Evolutionary conservation across 2,888 invertebrate genomes (phyloP).

Genomic region (Pammene aurita): DNA sequence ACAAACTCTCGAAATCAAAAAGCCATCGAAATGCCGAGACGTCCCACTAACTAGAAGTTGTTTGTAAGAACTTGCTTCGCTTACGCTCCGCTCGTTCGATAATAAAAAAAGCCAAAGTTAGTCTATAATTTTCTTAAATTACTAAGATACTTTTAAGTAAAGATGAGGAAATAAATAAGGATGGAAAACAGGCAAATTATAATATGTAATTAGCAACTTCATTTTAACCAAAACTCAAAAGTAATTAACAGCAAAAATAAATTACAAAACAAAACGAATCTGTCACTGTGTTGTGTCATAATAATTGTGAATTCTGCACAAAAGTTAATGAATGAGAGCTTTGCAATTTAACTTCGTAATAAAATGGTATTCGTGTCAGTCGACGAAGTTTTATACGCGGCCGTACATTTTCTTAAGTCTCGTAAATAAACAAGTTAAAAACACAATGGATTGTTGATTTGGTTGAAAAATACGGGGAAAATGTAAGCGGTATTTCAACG

Average conservation of each 20-base stretch:
- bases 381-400: constrained; percentile 39
- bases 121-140: no score
- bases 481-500: background rate
- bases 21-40: no score
- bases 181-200: constrained; percentile 13
- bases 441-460: constrained; percentile 26
- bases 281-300: constrained; percentile 44
- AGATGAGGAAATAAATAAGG: background rate
- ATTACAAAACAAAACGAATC: constrained; percentile 47
- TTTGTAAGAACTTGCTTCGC: no score
- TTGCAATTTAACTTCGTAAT: constrained; percentile 57
- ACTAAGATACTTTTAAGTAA: background rate
- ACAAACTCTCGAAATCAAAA: no score
- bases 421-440: constrained; percentile 36
- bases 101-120: no score
- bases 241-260: constrained; percentile 55
- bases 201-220: constrained; percentile 25
- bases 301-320: constrained; percentile 46
- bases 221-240: background rate
- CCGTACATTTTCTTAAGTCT: constrained; percentile 26
- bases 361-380: constrained; percentile 51
- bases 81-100: no score
- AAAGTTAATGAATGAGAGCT: constrained; percentile 50
- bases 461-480: background rate
- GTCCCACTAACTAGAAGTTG: no score